phyloP scores from a whole-genome alignment of 2,888 invertebrate genomes.

The Atethmia centrago region DNA sequence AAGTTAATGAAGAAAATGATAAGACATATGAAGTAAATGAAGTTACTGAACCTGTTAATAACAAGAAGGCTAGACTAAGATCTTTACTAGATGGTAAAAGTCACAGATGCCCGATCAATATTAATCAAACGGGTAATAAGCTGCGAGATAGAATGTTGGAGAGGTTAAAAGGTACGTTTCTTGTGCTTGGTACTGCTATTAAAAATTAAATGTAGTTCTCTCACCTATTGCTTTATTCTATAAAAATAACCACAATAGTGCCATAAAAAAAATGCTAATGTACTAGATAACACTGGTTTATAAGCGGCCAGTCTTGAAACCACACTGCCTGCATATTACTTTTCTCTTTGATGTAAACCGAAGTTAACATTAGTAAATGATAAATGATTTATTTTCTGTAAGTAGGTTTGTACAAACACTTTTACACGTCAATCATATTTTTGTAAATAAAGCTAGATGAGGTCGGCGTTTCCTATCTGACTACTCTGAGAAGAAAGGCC shows the following conservation, averaged over 20 bases:
- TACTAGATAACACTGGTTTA: neutral
- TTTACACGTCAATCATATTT: too few species aligned
- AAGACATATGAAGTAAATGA: slow-evolving; percentile 35
- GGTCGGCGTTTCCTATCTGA: too few species aligned
- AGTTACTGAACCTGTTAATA: slow-evolving; percentile 54
- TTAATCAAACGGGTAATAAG: slow-evolving; percentile 71
- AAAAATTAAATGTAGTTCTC: neutral
- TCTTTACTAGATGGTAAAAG: slow-evolving; percentile 68
- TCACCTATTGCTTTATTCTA: neutral
- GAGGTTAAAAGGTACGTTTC: slow-evolving; percentile 90
- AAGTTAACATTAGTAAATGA: neutral
- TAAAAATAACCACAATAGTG: neutral
- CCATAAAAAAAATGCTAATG: neutral
- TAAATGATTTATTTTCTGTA: too few species aligned
- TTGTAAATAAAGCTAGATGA: too few species aligned
- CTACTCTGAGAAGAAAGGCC: too few species aligned
- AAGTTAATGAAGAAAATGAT: slow-evolving; percentile 7
- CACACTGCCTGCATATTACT: neutral
- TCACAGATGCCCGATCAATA: slow-evolving; percentile 75
- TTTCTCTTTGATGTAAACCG: neutral
- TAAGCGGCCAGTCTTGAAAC: neutral
- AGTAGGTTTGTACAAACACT: too few species aligned
- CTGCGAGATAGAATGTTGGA: slow-evolving; percentile 93
- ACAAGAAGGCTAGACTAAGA: slow-evolving; percentile 75
- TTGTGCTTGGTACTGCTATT: neutral